phyloP scores from a whole-genome alignment of 2,888 invertebrate genomes.

The Oithona nana region DNA sequence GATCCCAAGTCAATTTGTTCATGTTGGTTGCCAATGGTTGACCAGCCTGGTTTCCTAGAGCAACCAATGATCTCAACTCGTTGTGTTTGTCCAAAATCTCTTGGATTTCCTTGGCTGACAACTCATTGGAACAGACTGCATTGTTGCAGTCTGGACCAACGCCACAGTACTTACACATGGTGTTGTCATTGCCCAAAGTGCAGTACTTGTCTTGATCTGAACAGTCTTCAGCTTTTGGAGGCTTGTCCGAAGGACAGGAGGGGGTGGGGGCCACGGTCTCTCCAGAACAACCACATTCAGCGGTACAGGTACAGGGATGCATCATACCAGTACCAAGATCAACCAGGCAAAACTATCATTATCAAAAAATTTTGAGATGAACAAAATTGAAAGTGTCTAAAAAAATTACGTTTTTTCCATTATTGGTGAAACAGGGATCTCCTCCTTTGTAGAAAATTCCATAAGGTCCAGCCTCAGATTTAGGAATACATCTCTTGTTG shows the following conservation, averaged over 20 bases:
- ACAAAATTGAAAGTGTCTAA: too few relatives aligned
- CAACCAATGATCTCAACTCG: background rate
- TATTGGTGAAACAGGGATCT: background rate
- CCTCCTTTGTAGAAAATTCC: background rate
- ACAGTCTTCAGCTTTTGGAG: too few relatives aligned
- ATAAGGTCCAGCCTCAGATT: background rate
- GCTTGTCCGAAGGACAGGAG: too few relatives aligned
- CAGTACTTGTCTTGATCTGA: background rate
- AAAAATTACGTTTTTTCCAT: background rate
- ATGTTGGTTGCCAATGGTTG: background rate
- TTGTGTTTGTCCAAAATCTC: background rate
- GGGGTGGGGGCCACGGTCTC: too few relatives aligned
- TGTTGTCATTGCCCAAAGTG: background rate
- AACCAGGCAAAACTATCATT: too few relatives aligned
- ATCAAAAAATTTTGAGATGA: too few relatives aligned
- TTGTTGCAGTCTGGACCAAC: background rate
- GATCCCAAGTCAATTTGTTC: background rate
- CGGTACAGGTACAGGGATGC: background rate
- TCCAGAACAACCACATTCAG: background rate
- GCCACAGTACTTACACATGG: background rate
- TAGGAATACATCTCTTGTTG: background rate
- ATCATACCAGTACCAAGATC: too few relatives aligned
- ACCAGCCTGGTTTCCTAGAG: background rate
- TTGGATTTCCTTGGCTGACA: background rate
- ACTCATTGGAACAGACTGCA: background rate